Conservation (phyloP, 37 sponge, comb jelly and placozoan species). For the Beroe ovata region DNA sequence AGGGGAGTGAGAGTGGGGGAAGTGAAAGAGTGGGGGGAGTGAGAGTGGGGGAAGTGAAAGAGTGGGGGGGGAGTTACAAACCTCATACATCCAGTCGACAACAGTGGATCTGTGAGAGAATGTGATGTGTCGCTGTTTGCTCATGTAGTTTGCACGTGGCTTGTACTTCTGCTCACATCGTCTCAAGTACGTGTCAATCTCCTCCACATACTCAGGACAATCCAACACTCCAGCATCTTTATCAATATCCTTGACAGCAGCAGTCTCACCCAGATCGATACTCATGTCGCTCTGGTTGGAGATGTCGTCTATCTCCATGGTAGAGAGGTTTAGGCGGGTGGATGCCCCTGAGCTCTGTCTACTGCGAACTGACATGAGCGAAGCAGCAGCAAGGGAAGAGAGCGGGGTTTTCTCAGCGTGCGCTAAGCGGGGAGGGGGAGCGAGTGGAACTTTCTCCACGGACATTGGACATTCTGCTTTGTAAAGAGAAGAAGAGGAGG, state of each 20-base stretch:
- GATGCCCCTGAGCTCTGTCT: conserved; percentile 1
- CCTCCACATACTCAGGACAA: conserved; percentile 33
- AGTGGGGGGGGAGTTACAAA: background rate
- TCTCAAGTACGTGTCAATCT: conserved; percentile 16
- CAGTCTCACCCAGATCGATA: background rate
- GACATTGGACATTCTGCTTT: conserved; percentile 40
- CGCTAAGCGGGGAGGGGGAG: background rate
- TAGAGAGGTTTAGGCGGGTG: background rate
- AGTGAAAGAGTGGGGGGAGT: no score
- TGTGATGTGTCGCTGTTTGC: conserved; percentile 1
- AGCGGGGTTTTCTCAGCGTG: background rate
- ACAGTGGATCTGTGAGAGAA: background rate
- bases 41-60: no score
- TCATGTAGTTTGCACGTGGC: conserved; percentile 30
- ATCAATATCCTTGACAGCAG: conserved; percentile 48
- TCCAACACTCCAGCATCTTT: background rate
- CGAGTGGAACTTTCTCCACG: background rate
- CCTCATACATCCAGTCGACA: conserved; percentile 61
- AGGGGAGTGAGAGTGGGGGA: no score
- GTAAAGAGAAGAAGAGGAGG: background rate
- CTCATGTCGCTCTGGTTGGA: conserved; percentile 13
- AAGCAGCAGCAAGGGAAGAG: background rate
- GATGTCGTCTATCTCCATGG: conserved; percentile 28
- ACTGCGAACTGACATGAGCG: background rate
- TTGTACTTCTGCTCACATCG: background rate